phyloP scores from a whole-genome alignment of 2,888 invertebrate genomes.

The Metellina segmentata region DNA sequence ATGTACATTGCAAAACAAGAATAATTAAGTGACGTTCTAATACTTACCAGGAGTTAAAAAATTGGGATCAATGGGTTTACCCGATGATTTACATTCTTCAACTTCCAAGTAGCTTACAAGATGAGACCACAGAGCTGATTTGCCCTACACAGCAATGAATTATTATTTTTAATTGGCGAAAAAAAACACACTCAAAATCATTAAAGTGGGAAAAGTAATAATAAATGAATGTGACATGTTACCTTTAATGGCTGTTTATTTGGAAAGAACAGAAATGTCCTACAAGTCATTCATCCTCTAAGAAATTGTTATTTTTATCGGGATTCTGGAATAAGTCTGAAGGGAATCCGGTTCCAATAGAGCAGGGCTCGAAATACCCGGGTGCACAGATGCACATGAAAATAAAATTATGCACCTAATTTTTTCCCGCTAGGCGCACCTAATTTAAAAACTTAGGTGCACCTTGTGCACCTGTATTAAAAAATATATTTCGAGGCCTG shows the following conservation, averaged over 20 bases:
- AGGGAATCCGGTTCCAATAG: not conserved
- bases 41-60: slow-evolving; percentile 85
- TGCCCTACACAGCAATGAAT: slow-evolving; percentile 84
- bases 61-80: slow-evolving; percentile 84
- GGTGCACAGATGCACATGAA: too few relatives aligned
- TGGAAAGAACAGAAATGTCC: not conserved
- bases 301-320: too few relatives aligned
- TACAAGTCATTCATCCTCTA: too few relatives aligned
- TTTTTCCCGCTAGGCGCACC: too few relatives aligned
- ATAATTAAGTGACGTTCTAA: not conserved
- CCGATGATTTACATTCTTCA: slow-evolving; percentile 85
- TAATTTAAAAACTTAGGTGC: too few relatives aligned
- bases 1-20: too few relatives aligned
- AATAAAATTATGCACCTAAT: too few relatives aligned
- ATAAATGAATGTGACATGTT: not conserved
- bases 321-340: not conserved
- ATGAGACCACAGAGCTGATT: slow-evolving; percentile 98
- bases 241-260: too few relatives aligned
- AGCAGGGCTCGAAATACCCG: too few relatives aligned
- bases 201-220: not conserved
- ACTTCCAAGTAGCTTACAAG: slow-evolving; percentile 82
- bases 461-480: too few relatives aligned
- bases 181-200: not conserved
- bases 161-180: not conserved
- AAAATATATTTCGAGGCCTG: too few relatives aligned